Evolutionary conservation across 2,888 invertebrate genomes (phyloP).

Genomic region (Aphidius colemani): DNA sequence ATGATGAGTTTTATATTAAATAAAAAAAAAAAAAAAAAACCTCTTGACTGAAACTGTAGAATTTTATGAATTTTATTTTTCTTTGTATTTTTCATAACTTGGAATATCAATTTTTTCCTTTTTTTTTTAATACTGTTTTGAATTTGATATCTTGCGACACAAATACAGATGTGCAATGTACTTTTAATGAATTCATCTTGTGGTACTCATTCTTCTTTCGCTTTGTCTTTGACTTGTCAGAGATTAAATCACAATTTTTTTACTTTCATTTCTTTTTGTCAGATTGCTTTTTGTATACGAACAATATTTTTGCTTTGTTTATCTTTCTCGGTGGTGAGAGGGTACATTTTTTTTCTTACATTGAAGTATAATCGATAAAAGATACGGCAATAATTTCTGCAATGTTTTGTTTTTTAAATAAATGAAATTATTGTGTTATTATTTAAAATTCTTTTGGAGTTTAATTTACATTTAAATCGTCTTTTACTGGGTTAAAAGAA

Average conservation of each 20-base stretch:
- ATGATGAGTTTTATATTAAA: background rate
- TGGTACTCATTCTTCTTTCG: conserved; percentile 38
- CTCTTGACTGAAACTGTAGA: conserved; percentile 26
- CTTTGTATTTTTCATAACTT: background rate
- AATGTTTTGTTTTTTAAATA: no score
- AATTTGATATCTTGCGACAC: conserved; percentile 31
- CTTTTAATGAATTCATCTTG: conserved; percentile 42
- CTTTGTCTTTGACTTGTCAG: no score
- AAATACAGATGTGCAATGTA: conserved; percentile 33
- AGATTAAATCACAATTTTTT: background rate
- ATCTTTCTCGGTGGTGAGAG: background rate
- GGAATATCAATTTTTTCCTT: conserved; percentile 6
- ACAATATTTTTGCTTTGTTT: background rate
- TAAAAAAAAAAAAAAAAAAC: conserved; percentile 7
- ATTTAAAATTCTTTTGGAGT: no score
- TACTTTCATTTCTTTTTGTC: background rate
- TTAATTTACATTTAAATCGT: no score
- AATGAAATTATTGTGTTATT: no score
- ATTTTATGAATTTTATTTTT: conserved; percentile 11
- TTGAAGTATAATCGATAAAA: no score
- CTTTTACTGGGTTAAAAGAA: no score
- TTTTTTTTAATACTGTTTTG: conserved; percentile 19
- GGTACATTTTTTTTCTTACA: no score
- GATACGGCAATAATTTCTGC: no score
- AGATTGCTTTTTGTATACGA: conserved; percentile 10